Percentiles rank a stretch among this genome's conserved stretches.
Evolutionary conservation across 2,113 vertebrate species (phyloP).

Genomic region (Axis porcinus): DNA sequence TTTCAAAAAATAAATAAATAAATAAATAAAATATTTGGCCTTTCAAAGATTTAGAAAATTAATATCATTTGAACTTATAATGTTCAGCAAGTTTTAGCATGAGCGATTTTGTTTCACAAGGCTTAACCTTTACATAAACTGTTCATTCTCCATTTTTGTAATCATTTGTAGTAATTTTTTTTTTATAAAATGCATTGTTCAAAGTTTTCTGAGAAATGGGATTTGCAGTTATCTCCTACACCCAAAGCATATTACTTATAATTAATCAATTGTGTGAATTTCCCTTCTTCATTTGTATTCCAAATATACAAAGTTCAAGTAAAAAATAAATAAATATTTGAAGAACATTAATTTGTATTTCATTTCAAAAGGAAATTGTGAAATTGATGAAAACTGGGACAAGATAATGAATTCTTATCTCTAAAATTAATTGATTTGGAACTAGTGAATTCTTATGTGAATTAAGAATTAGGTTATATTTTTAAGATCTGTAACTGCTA

Average conservation of each 20-base stretch:
- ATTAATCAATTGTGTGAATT: not conserved
- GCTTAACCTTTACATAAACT: not conserved
- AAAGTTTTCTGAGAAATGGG: not conserved
- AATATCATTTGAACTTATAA: not conserved
- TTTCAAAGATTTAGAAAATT: not conserved
- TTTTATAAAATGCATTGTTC: not conserved
- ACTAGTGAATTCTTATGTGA: not conserved
- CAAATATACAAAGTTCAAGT: not conserved
- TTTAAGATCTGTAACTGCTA: conserved; percentile 1
- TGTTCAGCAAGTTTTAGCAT: not conserved
- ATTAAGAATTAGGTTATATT: not conserved
- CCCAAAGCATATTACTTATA: not conserved
- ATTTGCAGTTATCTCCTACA: not conserved
- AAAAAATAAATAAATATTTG: not conserved
- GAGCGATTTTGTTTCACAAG: not conserved
- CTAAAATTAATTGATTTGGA: conserved; percentile 8
- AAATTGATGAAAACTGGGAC: not conserved
- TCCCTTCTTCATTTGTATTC: not conserved
- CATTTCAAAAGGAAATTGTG: conserved; percentile 8
- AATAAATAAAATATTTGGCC: not conserved
- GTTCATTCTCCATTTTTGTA: not conserved
- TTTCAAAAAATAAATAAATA: too few relatives aligned
- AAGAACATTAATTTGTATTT: conserved; percentile 12
- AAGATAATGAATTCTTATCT: not conserved
- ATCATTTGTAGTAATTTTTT: not conserved